Evolutionary conservation across 2,888 invertebrate species (phyloP), one percentile per base, ranked within the genome.

Genomic region (Leptogaster cylindrica): DNA sequence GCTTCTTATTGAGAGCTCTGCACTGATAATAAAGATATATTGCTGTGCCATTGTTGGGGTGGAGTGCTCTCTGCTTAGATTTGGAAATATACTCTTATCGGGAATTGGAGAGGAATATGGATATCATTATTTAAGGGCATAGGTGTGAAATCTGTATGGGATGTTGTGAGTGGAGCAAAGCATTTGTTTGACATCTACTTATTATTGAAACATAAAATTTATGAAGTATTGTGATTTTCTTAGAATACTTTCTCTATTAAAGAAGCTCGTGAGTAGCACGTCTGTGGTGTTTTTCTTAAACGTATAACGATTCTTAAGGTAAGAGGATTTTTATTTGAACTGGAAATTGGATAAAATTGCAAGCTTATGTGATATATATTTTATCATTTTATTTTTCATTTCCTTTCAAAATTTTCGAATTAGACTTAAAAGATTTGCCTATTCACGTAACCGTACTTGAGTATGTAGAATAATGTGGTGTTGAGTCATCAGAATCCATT

Each of bases 21-120:
- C 44, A 44, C 61, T 61, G 61, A 61, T 61, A 61, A 61, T 61
- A 61, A 61, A 61, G 61, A 61, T 61, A 44, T 61, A 61, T 61
- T 44, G 61, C 27, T 27, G 27, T 18, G 18, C 28, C 28, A 61
- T 61, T 61, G 44, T 61, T 25, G 14, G 18, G 41, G 41, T 14
- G 41, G 61, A 61, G 61, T 61, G 27, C 44, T 44, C 27, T 61
- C 44, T 44, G 10, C 61, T 16, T 12, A 16, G 44, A 61, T 61
- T 44, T 25, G 18, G 5, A 14, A 20, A 61, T 27, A 25, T 31
- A 25, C 20, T 23, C 25, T 44, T 61, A 61, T 61, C 61, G 44
- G 10, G 7, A 44, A 31, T 20, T 39, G 39, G 28, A 25, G 39
- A 23, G 44, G 61, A 61, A 61, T 44, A 44, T 61, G 61, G 25